Base-by-base conservation (phyloP, 1,140 invertebrate genomes). In the Teleopsis dalmanni region DNA sequence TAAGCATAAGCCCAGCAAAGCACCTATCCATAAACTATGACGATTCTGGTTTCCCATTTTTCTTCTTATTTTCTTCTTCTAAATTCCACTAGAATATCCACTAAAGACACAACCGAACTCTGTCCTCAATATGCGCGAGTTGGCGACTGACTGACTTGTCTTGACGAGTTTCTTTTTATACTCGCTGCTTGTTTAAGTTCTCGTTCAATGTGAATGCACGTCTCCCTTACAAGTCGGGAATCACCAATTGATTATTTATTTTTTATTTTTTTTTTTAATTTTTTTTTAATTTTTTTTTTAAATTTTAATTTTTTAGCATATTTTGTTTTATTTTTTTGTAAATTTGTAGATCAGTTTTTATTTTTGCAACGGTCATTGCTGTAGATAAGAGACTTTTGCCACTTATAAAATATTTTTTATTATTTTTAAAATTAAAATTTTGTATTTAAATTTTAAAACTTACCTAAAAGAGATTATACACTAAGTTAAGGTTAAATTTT, bases 131-230 rank as follows among this genome's bases (percentile, higher is more conserved):
- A n/a, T n/a, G n/a, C n/a, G n/a, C n/a, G n/a, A n/a, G n/a, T n/a
- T n/a, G n/a, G n/a, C n/a, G 48, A 27, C 21, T 37, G 44, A 36
- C 9, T 35, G 41, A 31, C 26, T 18, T 4, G 33, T 4, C 27
- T 22, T 26, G 37, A 33, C 33, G 31, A 37, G 48, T 50, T 50
- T 50, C 48, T 44, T 50, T 49, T 36, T 49, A 49, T 49, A 49
- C 37, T 18, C 47, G 14, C 18, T 4, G 33, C 11, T 29, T 29
- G 27, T 13, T 8, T 11, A 19, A 25, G 14, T 29, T 25, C 33
- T 16, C 21, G 21, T 21, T 40, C 3, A 40, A 5, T 22, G 16
- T 13, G 4, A 6, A 21, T 21, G 22, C 23, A 36, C 8, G 22
- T 22, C 16, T 8, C 16, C 9, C 42, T 18, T 31, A 35, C 27